Base-by-base conservation (phyloP, 1,140 invertebrate genomes). In the Prorops nasuta region DNA sequence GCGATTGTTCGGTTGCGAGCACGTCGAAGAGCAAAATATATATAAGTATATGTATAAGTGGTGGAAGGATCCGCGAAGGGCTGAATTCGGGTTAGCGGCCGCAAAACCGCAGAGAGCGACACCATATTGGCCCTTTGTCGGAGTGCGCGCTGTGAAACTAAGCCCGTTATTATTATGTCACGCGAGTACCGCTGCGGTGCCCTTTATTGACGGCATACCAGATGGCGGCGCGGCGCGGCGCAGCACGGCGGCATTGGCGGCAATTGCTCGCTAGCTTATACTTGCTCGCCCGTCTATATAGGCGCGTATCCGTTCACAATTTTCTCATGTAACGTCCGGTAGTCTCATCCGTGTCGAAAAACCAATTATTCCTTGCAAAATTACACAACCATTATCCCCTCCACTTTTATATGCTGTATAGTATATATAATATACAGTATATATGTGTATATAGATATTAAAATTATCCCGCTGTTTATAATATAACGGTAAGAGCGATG, bases 31-130 rank as follows among this genome's bases (percentile, higher is more conserved):
- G 4, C 24, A 4, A 10, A n/a, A n/a, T n/a, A 4, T 28, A 28
- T 28, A 28, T 28, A 28, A 4, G 4, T 10, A 4, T 6, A 28
- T 4, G 24, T 4, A 28, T 28, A 28, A 28, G 10, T 4, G 10
- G 24, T 6, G 24, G 10, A 28, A n/a, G n/a, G n/a, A 28, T 28
- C 4, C 24, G 24, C 4, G 10, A 28, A 28, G 4, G 4, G 10
- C 24, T n/a, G 24, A 6, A 28, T 10, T 28, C 18, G 31, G 17
- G 24, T 9, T 34, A 17, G 6, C 31, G 18, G 38, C 16, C 18
- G 32, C 38, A 14, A 55, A 55, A 52, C 38, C 42, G 22, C 15
- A 39, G 34, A 46, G 34, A 8, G 34, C 24, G 22, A 43, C 36
- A 32, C 28, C 42, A 39, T 28, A 44, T 15, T 16, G 51, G 10